These are phyloP conservation scores for Drymonia ruficornis DNA, from an alignment of 2,888 invertebrate genomes.

Conservation along the genomic window DNA sequence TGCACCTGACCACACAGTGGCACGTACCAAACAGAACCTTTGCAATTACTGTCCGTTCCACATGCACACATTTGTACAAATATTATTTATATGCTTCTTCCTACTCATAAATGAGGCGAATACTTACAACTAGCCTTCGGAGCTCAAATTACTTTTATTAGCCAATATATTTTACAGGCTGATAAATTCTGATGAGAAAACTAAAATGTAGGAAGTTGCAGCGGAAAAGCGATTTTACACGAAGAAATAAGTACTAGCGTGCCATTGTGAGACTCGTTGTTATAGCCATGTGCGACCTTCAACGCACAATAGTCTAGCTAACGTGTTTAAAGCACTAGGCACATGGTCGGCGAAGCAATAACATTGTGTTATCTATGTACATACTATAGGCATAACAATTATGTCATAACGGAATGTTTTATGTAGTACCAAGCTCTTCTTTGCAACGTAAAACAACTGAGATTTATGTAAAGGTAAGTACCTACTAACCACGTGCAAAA, in stretches of 20 bases:
- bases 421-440: slow-evolving; percentile 7
- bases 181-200: neutral
- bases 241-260: slow-evolving; percentile 29
- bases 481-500: neutral
- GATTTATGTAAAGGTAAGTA: neutral
- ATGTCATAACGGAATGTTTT: slow-evolving; percentile 9
- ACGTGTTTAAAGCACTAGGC: slow-evolving; percentile 61
- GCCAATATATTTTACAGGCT: neutral
- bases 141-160: neutral
- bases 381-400: slow-evolving; percentile 8
- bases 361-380: slow-evolving; percentile 27
- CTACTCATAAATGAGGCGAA: slow-evolving; percentile 7
- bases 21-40: slow-evolving; percentile 14
- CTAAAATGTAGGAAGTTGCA: slow-evolving; percentile 26
- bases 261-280: slow-evolving; percentile 40
- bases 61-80: slow-evolving; percentile 24
- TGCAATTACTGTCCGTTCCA: slow-evolving; percentile 24
- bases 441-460: slow-evolving; percentile 5
- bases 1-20: slow-evolving; percentile 22
- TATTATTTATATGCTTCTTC: slow-evolving; percentile 15
- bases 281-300: slow-evolving; percentile 70
- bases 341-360: slow-evolving; percentile 35
- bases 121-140: neutral
- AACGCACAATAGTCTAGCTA: slow-evolving; percentile 66
- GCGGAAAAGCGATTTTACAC: slow-evolving; percentile 25